Evolutionary conservation across 2,113 vertebrate genomes (phyloP).

Genomic region (Zapus hudsonius): DNA sequence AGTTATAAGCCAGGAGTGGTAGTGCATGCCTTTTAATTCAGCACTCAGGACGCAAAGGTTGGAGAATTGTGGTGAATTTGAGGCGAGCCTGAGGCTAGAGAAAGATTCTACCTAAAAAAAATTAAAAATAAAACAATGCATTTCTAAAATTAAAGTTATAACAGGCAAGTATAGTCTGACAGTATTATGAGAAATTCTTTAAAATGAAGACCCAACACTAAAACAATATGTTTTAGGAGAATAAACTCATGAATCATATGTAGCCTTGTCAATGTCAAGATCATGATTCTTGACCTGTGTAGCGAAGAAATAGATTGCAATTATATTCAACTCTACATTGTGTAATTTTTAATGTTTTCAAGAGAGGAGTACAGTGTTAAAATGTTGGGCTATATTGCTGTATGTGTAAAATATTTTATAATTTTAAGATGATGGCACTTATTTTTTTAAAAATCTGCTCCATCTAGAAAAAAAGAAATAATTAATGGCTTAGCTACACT

Average conservation of each 20-base stretch:
- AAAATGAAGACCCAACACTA: not conserved
- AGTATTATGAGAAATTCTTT: not conserved
- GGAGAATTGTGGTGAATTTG: too few relatives aligned
- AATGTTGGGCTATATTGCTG: not conserved
- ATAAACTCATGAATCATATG: not conserved
- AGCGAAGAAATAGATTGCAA: not conserved
- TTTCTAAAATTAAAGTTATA: not conserved
- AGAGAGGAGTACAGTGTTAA: not conserved
- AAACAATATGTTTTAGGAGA: not conserved
- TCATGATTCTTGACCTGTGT: rapidly evolving
- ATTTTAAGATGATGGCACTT: not conserved
- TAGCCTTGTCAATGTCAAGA: not conserved
- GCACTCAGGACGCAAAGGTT: too few relatives aligned
- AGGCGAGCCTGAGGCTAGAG: too few relatives aligned
- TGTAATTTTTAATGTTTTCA: not conserved
- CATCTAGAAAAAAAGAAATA: too few relatives aligned
- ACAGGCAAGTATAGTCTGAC: not conserved
- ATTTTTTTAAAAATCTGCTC: not conserved
- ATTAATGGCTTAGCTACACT: too few relatives aligned
- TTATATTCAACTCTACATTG: not conserved
- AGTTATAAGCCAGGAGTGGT: not conserved
- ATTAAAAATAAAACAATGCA: too few relatives aligned
- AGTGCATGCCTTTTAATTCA: too few relatives aligned
- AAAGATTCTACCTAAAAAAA: too few relatives aligned
- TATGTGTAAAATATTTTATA: not conserved